Base-by-base conservation (phyloP, 2,797 vertebrate genomes). In the Microhierax caerulescens region DNA sequence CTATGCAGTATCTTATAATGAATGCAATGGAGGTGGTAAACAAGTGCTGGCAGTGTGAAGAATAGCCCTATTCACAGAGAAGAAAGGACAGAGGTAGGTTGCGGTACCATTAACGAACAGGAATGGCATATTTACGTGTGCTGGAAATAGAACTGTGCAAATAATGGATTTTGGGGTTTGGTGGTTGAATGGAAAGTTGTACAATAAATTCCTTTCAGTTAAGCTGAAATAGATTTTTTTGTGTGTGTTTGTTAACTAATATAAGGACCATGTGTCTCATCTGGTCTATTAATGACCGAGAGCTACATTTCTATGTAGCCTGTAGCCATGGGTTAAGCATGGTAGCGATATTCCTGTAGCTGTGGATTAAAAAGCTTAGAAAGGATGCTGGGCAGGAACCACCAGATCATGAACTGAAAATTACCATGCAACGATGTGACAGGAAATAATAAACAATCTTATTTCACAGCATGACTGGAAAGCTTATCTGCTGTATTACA, bases 151-250 rank as follows among this genome's bases (percentile, higher is more conserved):
- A 90, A 47, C 48, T 68, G 78, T 85, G 24, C 75, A 94, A 94
- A 94, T 91, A 92, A 96, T 83, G 48, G 68, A 91, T 93, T 95
- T 79, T 20, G 51, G 59, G 70, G 51, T 92, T 96, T 91, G 57
- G 72, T 88, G 48, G 50, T 80, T 90, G 81, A 63, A 77, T 64
- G 70, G 60, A 77, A 95, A 83, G 13, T 70, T 82, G n/a, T 73
- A 45, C 24, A 68, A 45, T 70, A 85, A 83, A 85, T 92, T 85
- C 32, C 25, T 85, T 94, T 87, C 63, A 67, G 50, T 85, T 85
- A 77, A 90, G 59, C 51, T 83, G 67, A 76, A 89, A 87, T 74
- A 85, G 19, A 50, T 32, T 65, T 34, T 68, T 67, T 9, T 53
- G 11, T 51, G 7, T 77, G 23, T 34, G 19, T 81, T 50, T 39